Percentiles rank a stretch among this genome's conserved stretches.
Conservation (phyloP, 2,113 vertebrate genomes). For the Eulemur macaco region DNA sequence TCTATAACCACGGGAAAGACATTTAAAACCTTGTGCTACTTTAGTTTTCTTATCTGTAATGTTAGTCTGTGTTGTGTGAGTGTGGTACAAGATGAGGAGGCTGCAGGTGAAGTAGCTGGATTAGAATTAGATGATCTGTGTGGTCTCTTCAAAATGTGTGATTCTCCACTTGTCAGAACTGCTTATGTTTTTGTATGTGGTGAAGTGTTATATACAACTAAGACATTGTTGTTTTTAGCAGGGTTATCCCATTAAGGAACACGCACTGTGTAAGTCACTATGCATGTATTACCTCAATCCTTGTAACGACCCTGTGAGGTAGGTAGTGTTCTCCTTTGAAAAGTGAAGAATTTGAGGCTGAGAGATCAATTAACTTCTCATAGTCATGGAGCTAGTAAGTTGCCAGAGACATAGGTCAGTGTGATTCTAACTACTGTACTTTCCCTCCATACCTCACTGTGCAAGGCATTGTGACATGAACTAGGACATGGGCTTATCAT, state of each 20-base stretch:
- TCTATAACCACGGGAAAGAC: background rate
- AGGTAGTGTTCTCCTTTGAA: conserved; percentile 1
- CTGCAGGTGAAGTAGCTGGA: background rate
- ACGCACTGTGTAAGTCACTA: background rate
- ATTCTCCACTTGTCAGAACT: background rate
- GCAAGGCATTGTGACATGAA: background rate
- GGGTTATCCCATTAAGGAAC: background rate
- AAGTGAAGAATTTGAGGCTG: conserved; percentile 22
- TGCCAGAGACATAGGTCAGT: background rate
- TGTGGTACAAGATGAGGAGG: background rate
- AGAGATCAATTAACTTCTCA: background rate
- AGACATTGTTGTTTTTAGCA: background rate
- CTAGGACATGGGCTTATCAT: background rate
- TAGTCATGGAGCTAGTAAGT: background rate
- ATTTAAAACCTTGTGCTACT: background rate
- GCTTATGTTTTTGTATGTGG: background rate
- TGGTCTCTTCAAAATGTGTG: background rate
- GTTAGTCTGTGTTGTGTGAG: background rate
- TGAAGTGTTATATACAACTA: background rate
- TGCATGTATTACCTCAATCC: background rate
- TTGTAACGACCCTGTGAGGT: background rate
- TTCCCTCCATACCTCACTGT: background rate
- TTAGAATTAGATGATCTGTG: background rate
- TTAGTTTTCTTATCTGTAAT: conserved; percentile 20
- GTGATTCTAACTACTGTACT: background rate